These are phyloP conservation scores for Hybognathus amarus DNA, from an alignment of 2,797 vertebrate species.

Conservation along the genomic window DNA sequence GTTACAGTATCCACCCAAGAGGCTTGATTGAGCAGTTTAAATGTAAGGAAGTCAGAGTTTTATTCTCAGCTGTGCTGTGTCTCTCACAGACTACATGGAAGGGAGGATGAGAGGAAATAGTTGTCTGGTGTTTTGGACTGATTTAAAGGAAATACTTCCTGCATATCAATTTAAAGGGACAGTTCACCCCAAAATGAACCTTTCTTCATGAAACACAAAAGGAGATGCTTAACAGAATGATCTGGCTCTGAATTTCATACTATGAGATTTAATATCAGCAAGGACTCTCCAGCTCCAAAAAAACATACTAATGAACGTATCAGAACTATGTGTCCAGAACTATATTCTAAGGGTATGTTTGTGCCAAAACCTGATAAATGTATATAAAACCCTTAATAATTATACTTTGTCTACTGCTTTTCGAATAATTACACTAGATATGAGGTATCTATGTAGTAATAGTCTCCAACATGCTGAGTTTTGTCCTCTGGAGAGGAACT, in stretches of 20 bases:
- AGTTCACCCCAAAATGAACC: neutral
- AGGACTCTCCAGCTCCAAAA: neutral
- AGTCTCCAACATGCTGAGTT: neutral
- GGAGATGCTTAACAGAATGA: neutral
- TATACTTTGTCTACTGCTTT: neutral
- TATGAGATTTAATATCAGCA: neutral
- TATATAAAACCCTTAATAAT: neutral
- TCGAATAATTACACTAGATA: neutral
- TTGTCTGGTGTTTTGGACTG: constrained; percentile 60
- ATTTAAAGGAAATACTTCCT: constrained; percentile 51
- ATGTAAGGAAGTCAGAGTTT: neutral
- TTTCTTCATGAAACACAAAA: neutral
- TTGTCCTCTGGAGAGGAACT: neutral
- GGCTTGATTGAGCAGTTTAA: neutral
- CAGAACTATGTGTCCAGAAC: neutral
- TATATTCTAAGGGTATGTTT: neutral
- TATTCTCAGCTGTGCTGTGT: constrained; percentile 12
- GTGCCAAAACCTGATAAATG: neutral
- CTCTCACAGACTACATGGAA: constrained; percentile 47
- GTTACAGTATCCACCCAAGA: neutral
- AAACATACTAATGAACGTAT: neutral
- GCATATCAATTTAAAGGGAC: constrained; percentile 18
- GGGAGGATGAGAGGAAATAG: constrained; percentile 72
- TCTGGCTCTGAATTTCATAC: neutral
- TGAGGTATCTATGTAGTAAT: constrained; percentile 33